A percentile compares a stretch with the other conserved stretches of the same genome.
Evolutionary conservation across 2,888 invertebrate genomes (phyloP).

Genomic region (Cosmia trapezina): DNA sequence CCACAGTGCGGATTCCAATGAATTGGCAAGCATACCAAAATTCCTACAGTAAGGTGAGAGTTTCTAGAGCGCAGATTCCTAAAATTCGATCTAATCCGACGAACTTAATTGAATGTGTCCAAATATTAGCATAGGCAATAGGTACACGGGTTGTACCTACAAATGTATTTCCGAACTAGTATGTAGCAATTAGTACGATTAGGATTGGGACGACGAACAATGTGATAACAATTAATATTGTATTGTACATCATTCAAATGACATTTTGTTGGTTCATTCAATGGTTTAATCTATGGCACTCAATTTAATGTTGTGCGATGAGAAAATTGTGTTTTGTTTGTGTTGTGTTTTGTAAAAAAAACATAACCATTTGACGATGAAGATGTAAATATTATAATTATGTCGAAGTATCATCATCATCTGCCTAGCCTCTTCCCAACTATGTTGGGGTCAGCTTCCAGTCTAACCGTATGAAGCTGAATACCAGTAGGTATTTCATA

Average conservation of each 20-base stretch:
- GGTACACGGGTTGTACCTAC: neutral
- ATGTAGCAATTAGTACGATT: slow-evolving; percentile 40
- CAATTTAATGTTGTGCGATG: neutral
- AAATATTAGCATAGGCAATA: slow-evolving; percentile 31
- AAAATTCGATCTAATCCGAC: slow-evolving; percentile 25
- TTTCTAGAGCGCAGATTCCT: slow-evolving; percentile 1
- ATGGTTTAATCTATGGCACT: slow-evolving; percentile 2
- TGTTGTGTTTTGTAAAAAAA: too few relatives aligned
- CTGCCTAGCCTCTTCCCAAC: too few relatives aligned
- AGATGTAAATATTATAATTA: neutral
- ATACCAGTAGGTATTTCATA: too few relatives aligned
- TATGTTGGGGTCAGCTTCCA: too few relatives aligned
- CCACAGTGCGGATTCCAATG: slow-evolving; percentile 9
- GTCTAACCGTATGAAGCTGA: too few relatives aligned
- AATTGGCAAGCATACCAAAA: slow-evolving; percentile 12
- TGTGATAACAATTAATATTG: slow-evolving; percentile 26
- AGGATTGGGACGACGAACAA: slow-evolving; percentile 13
- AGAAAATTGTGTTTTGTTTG: neutral
- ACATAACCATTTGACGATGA: neutral
- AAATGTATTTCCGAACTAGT: slow-evolving; percentile 22
- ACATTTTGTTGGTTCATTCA: slow-evolving; percentile 7
- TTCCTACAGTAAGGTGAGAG: slow-evolving; percentile 6
- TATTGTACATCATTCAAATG: slow-evolving; percentile 20
- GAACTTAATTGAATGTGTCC: slow-evolving; percentile 30
- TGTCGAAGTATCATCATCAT: neutral